Evolutionary conservation across 2,888 invertebrate genomes (phyloP).

Genomic region (Lithophane leautieri): DNA sequence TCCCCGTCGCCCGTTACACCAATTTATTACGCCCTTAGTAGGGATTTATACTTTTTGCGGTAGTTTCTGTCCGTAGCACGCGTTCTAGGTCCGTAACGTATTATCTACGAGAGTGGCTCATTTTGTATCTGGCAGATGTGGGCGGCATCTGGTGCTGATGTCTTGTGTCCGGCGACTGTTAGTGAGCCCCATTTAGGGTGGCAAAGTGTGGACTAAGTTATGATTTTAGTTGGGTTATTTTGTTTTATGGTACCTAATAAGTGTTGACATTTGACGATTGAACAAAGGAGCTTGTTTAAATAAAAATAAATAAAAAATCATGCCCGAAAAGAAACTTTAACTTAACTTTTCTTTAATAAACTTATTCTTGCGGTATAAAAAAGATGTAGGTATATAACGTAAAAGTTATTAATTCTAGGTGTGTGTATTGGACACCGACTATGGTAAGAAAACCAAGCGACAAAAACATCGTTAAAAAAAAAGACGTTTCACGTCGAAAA

Average conservation of each 20-base stretch:
- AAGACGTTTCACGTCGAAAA: not conserved
- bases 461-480: not conserved
- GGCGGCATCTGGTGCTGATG: slow-evolving; percentile 57
- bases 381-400: not conserved
- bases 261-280: slow-evolving; percentile 5
- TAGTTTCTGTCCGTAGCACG: slow-evolving; percentile 72
- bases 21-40: slow-evolving; percentile 84
- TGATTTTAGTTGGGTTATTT: slow-evolving; percentile 5
- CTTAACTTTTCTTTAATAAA: not conserved
- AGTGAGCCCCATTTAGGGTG: slow-evolving; percentile 30
- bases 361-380: not conserved
- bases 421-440: not conserved
- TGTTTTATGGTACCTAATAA: not conserved
- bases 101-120: slow-evolving; percentile 60
- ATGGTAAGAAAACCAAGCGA: not conserved
- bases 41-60: slow-evolving; percentile 83
- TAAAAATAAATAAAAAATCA: too few species aligned
- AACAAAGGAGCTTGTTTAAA: not conserved
- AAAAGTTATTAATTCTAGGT: not conserved
- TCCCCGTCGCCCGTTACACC: slow-evolving; percentile 80
- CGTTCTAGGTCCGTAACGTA: slow-evolving; percentile 54
- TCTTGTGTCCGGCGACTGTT: slow-evolving; percentile 45
- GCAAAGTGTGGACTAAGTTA: slow-evolving; percentile 3
- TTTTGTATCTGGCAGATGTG: slow-evolving; percentile 59
- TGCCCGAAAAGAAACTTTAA: too few species aligned